Base-by-base conservation (phyloP, 2,888 invertebrate species). In the Bellardia pandia region DNA sequence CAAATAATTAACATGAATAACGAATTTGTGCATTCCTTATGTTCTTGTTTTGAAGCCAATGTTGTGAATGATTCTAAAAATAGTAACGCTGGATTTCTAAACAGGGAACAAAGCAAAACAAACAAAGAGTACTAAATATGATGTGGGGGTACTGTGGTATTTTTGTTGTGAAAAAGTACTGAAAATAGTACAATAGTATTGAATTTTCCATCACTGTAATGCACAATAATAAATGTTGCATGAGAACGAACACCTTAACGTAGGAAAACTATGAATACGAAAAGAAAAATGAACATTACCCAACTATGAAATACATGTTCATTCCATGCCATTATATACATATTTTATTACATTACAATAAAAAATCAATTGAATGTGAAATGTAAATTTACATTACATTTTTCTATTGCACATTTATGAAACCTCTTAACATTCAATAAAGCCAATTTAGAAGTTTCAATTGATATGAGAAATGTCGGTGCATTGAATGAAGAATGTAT, bases 281-380 rank as follows among this genome's bases (percentile, higher is more conserved):
- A 62, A 14, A 37, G 8, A 37, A 53, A 71, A 51, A n/a, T 51
- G 2, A 14, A 11, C 14, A 48, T 48, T 48, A 14, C 4, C 14
- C 14, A 5, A 48, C 48, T 14, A 14, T 7, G 7, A 23, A 37
- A 6, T 37, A 37, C 37, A 37, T 45, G 45, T 45, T 11, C 7
- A 45, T 4, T 23, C 14, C 40, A 56, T 23, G 2, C 13, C 56
- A 37, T 40, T 30, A 72, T n/a, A 8, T 3, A 5, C 16, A 33
- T 53, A 37, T 53, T 71, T n/a, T n/a, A 51, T 71, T 37, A 37
- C 5, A 53, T 3, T 69, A 51, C 33, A 51, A 53, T 51, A 33
- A 51, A 48, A 71, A 53, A 14, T 40, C 69, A 69, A 69, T 69
- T 69, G 56, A 53, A 72, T 23, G 56, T 56, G 13, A 71, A 71